These are phyloP conservation scores for Harpegnathos saltator DNA, from an alignment of 1,140 invertebrate genomes.

Conservation along the genomic window DNA sequence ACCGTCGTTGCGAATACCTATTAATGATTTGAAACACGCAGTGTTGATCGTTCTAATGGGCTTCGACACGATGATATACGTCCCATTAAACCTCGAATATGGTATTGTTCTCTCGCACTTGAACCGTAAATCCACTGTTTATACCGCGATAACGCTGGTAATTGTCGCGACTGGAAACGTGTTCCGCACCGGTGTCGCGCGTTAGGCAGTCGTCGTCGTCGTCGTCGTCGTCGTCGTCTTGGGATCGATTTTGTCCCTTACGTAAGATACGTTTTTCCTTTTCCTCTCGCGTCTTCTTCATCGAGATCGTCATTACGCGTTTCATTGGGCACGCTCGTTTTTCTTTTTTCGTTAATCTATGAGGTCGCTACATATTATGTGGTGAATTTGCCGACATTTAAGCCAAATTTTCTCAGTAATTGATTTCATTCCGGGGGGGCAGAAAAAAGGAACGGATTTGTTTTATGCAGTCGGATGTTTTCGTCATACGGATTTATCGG, in stretches of 20 bases:
- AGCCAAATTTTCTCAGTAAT: not conserved
- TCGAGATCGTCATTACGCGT: not conserved
- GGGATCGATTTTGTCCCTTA: not conserved
- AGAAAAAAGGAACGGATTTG: too few species aligned
- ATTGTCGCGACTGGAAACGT: conserved; percentile 40
- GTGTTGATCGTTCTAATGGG: conserved; percentile 38
- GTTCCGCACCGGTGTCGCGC: not conserved
- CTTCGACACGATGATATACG: conserved; percentile 39
- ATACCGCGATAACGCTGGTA: conserved; percentile 46
- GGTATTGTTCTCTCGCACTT: conserved; percentile 60
- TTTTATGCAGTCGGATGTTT: not conserved
- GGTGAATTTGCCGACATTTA: not conserved
- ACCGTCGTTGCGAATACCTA: conserved; percentile 42
- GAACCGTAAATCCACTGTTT: conserved; percentile 49
- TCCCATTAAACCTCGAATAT: conserved; percentile 63
- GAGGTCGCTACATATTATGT: not conserved
- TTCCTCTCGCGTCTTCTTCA: not conserved
- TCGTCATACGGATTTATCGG: not conserved
- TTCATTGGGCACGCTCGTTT: not conserved
- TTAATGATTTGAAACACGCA: conserved; percentile 25
- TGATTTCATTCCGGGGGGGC: not conserved
- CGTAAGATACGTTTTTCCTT: not conserved
- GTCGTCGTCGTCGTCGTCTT: not conserved
- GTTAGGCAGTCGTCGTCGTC: not conserved
- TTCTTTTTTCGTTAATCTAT: not conserved